A percentile compares a stretch with the other conserved stretches of the same genome.
phyloP scores from a whole-genome alignment of 1,140 invertebrate genomes.

The Heterodera carotae region DNA sequence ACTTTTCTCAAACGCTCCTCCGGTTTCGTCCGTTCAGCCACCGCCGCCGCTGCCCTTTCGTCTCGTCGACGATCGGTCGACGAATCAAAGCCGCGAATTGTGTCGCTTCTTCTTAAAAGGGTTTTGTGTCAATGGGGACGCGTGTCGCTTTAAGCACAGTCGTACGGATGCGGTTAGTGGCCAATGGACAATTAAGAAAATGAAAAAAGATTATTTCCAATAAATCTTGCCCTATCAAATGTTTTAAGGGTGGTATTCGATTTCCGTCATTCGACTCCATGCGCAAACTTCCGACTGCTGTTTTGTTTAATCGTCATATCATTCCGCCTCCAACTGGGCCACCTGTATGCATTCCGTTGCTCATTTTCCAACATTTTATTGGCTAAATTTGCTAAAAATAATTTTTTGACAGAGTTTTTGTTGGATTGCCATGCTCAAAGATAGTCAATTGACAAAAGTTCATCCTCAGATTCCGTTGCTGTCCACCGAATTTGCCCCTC shows the following conservation, averaged over 20 bases:
- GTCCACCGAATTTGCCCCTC: slow-evolving; percentile 25
- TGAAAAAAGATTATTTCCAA: no score
- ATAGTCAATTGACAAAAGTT: not conserved
- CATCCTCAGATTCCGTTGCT: slow-evolving; percentile 28
- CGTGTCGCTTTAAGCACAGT: slow-evolving; percentile 20
- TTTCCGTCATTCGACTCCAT: not conserved
- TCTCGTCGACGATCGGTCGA: not conserved
- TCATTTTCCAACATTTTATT: not conserved
- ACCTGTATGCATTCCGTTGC: slow-evolving; percentile 19
- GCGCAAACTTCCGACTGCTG: not conserved
- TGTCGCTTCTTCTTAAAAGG: slow-evolving; percentile 19
- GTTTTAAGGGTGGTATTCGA: not conserved
- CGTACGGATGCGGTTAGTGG: not conserved
- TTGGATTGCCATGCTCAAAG: no score
- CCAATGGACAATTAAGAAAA: no score
- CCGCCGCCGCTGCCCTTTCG: not conserved
- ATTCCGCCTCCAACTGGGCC: slow-evolving; percentile 28
- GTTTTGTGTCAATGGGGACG: slow-evolving; percentile 29
- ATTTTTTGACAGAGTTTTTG: no score
- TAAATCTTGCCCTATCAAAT: no score
- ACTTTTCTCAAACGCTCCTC: not conserved
- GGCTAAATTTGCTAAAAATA: no score
- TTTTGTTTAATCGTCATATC: not conserved
- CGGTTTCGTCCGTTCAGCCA: not conserved
- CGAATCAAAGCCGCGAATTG: not conserved